Evolutionary conservation across 2,888 invertebrate species (phyloP), one percentile per base, ranked within the genome.

Genomic region (Rapana venosa): DNA sequence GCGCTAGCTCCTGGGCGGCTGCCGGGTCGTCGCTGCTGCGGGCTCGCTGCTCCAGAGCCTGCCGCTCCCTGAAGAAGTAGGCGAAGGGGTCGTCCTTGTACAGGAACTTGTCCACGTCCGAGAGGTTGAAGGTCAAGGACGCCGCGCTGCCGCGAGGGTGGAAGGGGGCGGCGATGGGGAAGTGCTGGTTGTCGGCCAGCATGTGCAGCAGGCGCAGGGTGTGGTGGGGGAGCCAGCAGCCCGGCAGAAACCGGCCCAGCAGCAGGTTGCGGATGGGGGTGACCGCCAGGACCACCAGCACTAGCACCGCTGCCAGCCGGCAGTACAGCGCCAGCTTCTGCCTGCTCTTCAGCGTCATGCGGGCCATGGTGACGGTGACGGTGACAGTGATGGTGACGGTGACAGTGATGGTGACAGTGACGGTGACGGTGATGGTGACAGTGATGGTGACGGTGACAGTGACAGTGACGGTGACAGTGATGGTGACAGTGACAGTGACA

Each of bases 361-460:
- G 81, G 2, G 36, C 81, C 81, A 83, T 83, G 81, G 81, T 26
- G 47, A 0, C 6, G 6, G 81, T 61, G 61, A 61, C 17, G 81
- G 36, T 88, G 88, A 88, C 87, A 89, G 81, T 0, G n/a, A 32
- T n/a, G n/a, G 6, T 30, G 91, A 91, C 95, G 95, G 94, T 95
- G 92, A 94, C 94, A 56, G 95, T 91, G 88, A 94, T 93, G 32
- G 94, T 90, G 47, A 95, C 94, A 90, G 95, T 94, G 70, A 95
- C 87, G 83, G 94, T 93, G 91, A 95, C 95, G 89, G 95, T 93
- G 87, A 95, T 93, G 91, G 95, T 95, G 87, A 95, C 95, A 89
- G 94, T 92, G 17, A 95, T 92, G 26, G 95, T 95, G 58, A 95
- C 95, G 26, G 94, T 93, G 86, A 95, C 93, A 5, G 95, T 96